These are phyloP conservation scores for Megastigmus dorsalis DNA, from an alignment of 2,888 invertebrate species.

Conservation along the genomic window DNA sequence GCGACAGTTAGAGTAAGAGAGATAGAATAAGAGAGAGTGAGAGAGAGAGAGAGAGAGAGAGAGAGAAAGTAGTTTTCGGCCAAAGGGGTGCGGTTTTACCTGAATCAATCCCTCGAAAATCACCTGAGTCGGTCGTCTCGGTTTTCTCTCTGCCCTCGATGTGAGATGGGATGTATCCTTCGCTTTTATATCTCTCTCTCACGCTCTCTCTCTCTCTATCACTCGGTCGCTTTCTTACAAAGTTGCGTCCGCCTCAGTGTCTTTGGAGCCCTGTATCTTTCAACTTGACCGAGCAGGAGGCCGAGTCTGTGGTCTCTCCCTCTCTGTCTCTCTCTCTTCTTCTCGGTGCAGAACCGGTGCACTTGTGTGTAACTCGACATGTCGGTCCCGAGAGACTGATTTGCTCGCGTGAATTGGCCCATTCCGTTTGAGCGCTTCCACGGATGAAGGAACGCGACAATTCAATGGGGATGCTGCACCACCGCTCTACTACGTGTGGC, in stretches of 20 bases:
- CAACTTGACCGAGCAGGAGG: neutral
- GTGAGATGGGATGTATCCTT: neutral
- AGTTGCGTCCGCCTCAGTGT: too few species aligned
- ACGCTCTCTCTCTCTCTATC: slow-evolving; percentile 23
- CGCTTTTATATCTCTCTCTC: slow-evolving; percentile 18
- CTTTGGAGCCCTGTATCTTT: neutral
- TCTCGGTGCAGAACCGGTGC: slow-evolving; percentile 2
- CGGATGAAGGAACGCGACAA: too few species aligned
- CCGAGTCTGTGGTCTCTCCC: neutral
- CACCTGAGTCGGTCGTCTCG: slow-evolving; percentile 46
- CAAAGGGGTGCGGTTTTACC: slow-evolving; percentile 63
- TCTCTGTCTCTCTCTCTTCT: slow-evolving; percentile 8
- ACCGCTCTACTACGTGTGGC: too few species aligned
- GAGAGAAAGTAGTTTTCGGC: slow-evolving; percentile 47
- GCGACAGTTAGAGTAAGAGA: slow-evolving; percentile 2
- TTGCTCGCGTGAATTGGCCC: slow-evolving; percentile 43
- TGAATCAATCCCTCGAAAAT: slow-evolving; percentile 64
- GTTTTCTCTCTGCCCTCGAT: neutral
- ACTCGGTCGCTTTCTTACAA: slow-evolving; percentile 2
- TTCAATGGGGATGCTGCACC: neutral
- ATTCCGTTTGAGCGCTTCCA: slow-evolving; percentile 42
- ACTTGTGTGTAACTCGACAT: slow-evolving; percentile 27
- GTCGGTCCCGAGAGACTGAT: neutral
- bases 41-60: neutral
- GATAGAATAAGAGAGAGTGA: slow-evolving; percentile 5